These are phyloP conservation scores for Leistus spinibarbis DNA, from an alignment of 2,888 invertebrate species.

Conservation along the genomic window DNA sequence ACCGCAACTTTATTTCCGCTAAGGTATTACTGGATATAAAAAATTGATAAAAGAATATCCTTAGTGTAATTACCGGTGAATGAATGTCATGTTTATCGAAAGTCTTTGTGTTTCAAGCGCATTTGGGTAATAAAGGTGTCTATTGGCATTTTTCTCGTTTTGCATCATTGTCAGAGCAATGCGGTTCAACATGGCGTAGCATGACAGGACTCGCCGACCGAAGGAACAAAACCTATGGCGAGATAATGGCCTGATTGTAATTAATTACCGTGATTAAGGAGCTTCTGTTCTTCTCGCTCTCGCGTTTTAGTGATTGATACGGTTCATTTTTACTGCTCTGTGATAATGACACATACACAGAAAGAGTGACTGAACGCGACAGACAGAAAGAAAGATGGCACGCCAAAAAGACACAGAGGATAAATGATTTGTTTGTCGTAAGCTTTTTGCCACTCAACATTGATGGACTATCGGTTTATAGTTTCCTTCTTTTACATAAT, in stretches of 20 bases:
- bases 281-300: constrained; percentile 13
- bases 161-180: neutral
- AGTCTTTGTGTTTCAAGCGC: neutral
- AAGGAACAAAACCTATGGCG: constrained; percentile 17
- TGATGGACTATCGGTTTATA: neutral
- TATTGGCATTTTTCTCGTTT: neutral
- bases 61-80: no score
- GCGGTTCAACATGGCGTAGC: neutral
- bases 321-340: constrained; percentile 32
- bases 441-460: neutral
- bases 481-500: no score
- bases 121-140: constrained; percentile 17
- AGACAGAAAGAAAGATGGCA: neutral
- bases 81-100: neutral
- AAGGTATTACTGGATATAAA: no score
- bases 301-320: constrained; percentile 26
- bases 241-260: constrained; percentile 29
- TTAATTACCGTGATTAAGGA: constrained; percentile 31
- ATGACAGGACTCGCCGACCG: neutral
- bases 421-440: constrained; percentile 22
- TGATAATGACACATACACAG: constrained; percentile 21
- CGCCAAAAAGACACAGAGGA: neutral
- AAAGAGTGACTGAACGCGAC: neutral
- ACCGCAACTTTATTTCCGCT: no score
- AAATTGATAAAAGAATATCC: constrained; percentile 2